Conservation (phyloP, 2,113 vertebrate genomes). For the Pterophyllum scalare region DNA sequence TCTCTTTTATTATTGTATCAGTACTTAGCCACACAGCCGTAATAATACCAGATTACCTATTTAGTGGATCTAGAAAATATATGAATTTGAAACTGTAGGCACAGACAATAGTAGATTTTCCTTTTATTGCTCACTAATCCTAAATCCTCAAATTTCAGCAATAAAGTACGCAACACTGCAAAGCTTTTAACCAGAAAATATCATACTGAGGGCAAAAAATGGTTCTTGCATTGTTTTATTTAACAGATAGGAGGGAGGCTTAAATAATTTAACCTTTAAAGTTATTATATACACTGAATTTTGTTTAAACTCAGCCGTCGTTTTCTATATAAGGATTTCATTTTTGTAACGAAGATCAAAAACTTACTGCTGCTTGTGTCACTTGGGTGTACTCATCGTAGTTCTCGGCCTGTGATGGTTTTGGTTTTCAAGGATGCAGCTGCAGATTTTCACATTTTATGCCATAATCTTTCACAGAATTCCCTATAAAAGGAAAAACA, state of each 20-base stretch:
- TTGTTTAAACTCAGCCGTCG: not conserved
- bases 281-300: not conserved
- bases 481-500: not conserved
- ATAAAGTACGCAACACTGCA: not conserved
- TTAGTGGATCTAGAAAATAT: not conserved
- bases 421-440: slow-evolving; percentile 4
- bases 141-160: not conserved
- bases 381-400: not conserved
- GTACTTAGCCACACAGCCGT: not conserved
- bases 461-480: not conserved
- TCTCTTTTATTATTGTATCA: not conserved
- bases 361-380: not conserved
- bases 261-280: not conserved
- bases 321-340: not conserved
- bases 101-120: not conserved
- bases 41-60: not conserved
- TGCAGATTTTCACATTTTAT: not conserved
- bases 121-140: not conserved
- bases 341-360: not conserved
- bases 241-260: not conserved
- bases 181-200: not conserved
- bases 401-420: not conserved
- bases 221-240: not conserved
- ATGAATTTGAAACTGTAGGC: not conserved
- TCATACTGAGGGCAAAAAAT: not conserved